A percentile compares a stretch with the other conserved stretches of the same genome.
Evolutionary conservation across 53 echinoderm and acorn worm species (phyloP).

Genomic region (Henricia sp.): DNA sequence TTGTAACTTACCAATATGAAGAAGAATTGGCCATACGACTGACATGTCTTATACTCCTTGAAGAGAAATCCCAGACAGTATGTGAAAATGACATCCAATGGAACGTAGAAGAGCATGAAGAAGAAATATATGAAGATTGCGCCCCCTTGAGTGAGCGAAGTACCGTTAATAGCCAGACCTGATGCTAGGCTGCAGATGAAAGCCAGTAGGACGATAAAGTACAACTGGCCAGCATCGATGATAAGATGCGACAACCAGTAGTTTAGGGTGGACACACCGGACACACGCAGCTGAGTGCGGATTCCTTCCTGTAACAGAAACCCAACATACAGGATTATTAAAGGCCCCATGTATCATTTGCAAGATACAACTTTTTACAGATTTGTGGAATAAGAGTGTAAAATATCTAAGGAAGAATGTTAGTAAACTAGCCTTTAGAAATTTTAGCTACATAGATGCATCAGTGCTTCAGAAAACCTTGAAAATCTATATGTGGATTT

Average conservation of each 20-base stretch:
- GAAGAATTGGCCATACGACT: constrained; percentile 46
- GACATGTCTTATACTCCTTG: constrained; percentile 59
- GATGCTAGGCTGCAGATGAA: constrained; percentile 65
- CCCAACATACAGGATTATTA: no score
- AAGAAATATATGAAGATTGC: constrained; percentile 59
- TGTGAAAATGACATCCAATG: constrained; percentile 36
- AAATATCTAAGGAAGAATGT: no score
- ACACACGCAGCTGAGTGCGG: constrained; percentile 72
- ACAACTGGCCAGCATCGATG: constrained; percentile 62
- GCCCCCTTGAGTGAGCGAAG: constrained; percentile 60
- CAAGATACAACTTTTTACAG: no score
- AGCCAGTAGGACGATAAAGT: constrained; percentile 33
- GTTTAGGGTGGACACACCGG: constrained; percentile 50
- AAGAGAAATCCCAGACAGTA: constrained; percentile 76
- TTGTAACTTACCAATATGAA: constrained; percentile 55
- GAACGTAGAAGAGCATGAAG: constrained; percentile 57
- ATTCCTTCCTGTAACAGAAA: constrained; percentile 50
- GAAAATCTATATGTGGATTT: no score
- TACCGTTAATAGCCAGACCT: constrained; percentile 44
- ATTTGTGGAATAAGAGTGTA: no score
- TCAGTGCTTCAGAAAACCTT: no score
- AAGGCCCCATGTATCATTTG: no score
- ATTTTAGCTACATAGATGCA: no score
- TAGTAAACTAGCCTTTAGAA: no score
- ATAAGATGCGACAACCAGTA: constrained; percentile 73